Evolutionary conservation across 2,797 vertebrate species (phyloP).

Genomic region (Helicolenus hilgendorfi): DNA sequence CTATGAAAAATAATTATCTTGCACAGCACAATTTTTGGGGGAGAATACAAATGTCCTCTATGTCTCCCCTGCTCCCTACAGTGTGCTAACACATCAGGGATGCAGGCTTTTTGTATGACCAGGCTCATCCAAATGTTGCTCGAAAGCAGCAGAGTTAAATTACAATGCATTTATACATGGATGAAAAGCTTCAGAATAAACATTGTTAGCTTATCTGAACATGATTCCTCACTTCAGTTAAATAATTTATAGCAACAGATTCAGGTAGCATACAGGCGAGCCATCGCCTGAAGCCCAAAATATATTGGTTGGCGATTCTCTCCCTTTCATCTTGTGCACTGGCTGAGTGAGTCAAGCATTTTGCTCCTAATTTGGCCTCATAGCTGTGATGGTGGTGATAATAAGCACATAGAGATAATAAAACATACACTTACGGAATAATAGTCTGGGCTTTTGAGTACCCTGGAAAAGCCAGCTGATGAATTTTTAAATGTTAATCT

Average conservation of each 20-base stretch:
- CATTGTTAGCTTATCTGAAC: not conserved
- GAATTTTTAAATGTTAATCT: conserved; percentile 89
- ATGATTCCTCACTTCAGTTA: not conserved
- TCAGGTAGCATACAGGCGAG: conserved; percentile 2
- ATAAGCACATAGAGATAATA: conserved; percentile 80
- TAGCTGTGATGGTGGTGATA: conserved; percentile 72
- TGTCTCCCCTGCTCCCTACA: conserved; percentile 7
- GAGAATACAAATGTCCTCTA: conserved; percentile 44
- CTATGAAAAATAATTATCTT: conserved; percentile 36
- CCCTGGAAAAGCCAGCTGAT: conserved; percentile 83
- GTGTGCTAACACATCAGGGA: conserved; percentile 19
- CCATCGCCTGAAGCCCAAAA: conserved; percentile 12
- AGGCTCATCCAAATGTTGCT: conserved; percentile 11
- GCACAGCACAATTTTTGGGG: conserved; percentile 12
- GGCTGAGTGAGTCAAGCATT: conserved; percentile 55
- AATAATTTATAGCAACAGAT: not conserved
- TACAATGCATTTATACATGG: conserved; percentile 1
- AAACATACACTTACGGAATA: conserved; percentile 77
- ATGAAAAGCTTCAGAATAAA: not conserved
- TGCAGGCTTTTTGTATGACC: conserved; percentile 14
- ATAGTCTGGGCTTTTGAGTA: conserved; percentile 73
- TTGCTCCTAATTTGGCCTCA: conserved; percentile 60
- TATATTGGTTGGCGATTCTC: conserved; percentile 23
- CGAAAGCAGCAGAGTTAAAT: conserved; percentile 23
- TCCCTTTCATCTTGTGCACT: conserved; percentile 29